Evolutionary conservation across 2,113 vertebrate species (phyloP).

Genomic region (Limnothrissa miodon): DNA sequence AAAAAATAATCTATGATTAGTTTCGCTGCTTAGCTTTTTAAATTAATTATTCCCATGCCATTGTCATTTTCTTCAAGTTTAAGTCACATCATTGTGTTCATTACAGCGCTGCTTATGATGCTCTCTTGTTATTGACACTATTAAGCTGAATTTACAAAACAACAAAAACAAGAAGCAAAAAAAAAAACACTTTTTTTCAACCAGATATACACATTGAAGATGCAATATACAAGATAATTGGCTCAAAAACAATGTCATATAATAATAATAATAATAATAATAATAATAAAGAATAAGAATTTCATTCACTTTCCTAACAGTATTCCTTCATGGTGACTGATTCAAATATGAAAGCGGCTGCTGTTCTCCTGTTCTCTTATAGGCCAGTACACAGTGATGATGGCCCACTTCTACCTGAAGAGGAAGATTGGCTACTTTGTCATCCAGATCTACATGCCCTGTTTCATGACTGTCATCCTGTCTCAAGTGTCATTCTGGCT

Average conservation of each 20-base stretch:
- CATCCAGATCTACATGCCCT: conserved; percentile 97
- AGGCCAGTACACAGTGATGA: conserved; percentile 98
- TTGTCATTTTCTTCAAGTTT: not conserved
- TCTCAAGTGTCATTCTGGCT: conserved; percentile 98
- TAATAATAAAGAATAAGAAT: no score
- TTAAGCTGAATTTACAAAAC: not conserved
- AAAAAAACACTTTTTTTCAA: not conserved
- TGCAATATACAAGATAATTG: no score
- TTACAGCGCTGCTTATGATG: not conserved
- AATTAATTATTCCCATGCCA: not conserved
- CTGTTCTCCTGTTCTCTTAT: not conserved
- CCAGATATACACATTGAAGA: no score
- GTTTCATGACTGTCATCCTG: conserved; percentile 97
- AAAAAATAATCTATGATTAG: conserved; percentile 1
- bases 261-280: no score
- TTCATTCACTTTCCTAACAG: not conserved
- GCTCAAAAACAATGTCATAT: no score
- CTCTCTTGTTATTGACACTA: not conserved
- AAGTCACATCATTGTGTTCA: not conserved
- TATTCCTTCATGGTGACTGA: not conserved
- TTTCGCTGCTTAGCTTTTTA: conserved; percentile 9
- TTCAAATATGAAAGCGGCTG: not conserved
- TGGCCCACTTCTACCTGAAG: conserved; percentile 95
- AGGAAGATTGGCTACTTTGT: conserved; percentile 98
- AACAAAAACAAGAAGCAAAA: not conserved